Evolutionary conservation across 2,113 vertebrate species (phyloP).

Genomic region (Notothenia rossii): DNA sequence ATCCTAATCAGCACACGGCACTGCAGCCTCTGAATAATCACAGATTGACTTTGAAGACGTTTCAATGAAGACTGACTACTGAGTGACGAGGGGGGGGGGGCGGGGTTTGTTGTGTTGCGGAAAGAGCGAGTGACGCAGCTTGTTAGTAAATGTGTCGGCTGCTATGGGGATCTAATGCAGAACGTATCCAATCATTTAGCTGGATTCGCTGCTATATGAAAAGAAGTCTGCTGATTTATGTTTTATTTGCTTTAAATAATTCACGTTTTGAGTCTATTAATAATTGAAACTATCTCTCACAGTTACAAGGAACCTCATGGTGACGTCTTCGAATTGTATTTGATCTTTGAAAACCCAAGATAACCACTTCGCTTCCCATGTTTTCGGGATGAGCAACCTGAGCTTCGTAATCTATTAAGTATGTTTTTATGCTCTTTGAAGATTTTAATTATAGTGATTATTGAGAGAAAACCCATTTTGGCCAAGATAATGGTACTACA

Average conservation of each 20-base stretch:
- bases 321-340: background rate
- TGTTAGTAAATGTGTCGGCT: conserved; percentile 40
- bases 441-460: conserved; percentile 23
- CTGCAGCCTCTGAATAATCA: conserved; percentile 37
- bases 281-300: background rate
- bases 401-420: background rate
- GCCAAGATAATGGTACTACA: conserved; percentile 5
- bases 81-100: background rate
- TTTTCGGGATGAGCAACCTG: background rate
- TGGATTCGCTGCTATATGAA: background rate
- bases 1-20: conserved; percentile 42
- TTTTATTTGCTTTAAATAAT: background rate
- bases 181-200: background rate
- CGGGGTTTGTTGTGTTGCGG: conserved; percentile 4
- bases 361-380: background rate
- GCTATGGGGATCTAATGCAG: conserved; percentile 5
- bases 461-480: background rate
- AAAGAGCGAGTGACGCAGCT: conserved; percentile 3
- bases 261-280: background rate
- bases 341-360: background rate
- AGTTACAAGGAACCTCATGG: background rate
- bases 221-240: background rate
- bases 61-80: background rate
- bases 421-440: conserved; percentile 13
- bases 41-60: conserved; percentile 10